Conservation (phyloP, 2,888 invertebrate genomes). For the Gerris lacustris region DNA sequence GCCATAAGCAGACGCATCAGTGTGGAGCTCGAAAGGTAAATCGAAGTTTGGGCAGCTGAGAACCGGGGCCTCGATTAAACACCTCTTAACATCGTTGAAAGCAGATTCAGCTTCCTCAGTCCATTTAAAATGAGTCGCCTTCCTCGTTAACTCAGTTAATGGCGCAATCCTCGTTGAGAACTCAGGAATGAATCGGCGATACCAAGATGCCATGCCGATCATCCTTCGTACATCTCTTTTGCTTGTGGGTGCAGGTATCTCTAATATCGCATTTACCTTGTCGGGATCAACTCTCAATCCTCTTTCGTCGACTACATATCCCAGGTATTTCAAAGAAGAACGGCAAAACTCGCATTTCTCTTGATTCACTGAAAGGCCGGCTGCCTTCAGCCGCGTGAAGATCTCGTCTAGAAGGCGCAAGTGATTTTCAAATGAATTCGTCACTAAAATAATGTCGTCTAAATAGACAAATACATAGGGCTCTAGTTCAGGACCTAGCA, state of each 20-base stretch:
- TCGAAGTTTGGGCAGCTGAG: constrained; percentile 23
- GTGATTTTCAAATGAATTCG: background rate
- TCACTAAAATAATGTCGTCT: background rate
- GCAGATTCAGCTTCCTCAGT: constrained; percentile 10
- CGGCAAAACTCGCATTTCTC: constrained; percentile 31
- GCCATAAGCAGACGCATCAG: constrained; percentile 22
- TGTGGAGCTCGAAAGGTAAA: constrained; percentile 18
- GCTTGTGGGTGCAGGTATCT: too few species aligned
- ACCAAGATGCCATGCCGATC: constrained; percentile 20
- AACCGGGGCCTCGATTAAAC: constrained; percentile 18
- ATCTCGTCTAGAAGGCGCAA: constrained; percentile 16
- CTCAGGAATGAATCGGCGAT: constrained; percentile 28
- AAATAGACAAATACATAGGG: background rate
- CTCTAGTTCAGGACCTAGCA: background rate
- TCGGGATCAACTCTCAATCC: too few species aligned
- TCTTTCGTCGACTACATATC: constrained; percentile 32
- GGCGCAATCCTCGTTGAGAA: too few species aligned
- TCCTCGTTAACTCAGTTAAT: too few species aligned
- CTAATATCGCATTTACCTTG: too few species aligned
- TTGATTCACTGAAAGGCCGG: too few species aligned
- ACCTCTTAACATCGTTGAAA: constrained; percentile 9
- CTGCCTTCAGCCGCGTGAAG: too few species aligned
- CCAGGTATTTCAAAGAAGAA: constrained; percentile 32
- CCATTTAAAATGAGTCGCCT: constrained; percentile 18
- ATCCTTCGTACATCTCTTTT: too few species aligned